These are phyloP conservation scores for Hybos culiciformis DNA, from an alignment of 2,888 invertebrate species.

Conservation along the genomic window DNA sequence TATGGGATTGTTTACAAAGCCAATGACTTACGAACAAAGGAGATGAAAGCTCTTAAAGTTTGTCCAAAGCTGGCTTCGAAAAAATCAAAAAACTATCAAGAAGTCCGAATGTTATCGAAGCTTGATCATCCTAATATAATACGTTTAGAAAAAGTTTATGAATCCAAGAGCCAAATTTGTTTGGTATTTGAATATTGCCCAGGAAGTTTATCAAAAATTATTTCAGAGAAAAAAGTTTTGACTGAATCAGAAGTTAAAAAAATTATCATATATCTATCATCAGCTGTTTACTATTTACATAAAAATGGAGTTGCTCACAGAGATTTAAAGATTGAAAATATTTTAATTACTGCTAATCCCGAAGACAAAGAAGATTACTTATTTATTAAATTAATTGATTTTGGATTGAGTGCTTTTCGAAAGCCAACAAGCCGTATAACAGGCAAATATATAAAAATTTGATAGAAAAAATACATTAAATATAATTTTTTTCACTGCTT, in stretches of 20 bases:
- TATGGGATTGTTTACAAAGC: constrained; percentile 8
- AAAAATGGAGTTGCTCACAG: constrained; percentile 6
- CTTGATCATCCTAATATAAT: constrained; percentile 7
- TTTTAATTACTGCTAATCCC: constrained; percentile 6
- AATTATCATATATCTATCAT: constrained; percentile 4
- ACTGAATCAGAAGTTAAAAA: neutral
- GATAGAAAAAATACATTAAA: too few species aligned
- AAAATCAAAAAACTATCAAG: too few species aligned
- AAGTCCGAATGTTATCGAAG: constrained; percentile 4
- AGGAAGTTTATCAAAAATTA: constrained; percentile 1
- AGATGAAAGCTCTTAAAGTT: constrained; percentile 6
- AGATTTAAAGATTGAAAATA: constrained; percentile 10
- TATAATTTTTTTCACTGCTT: too few species aligned
- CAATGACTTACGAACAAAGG: neutral
- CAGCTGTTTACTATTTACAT: constrained; percentile 4
- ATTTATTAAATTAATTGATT: constrained; percentile 8
- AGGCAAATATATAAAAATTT: too few species aligned
- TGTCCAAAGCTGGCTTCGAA: neutral
- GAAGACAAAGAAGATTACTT: constrained; percentile 2
- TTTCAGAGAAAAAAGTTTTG: neutral
- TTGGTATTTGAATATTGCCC: constrained; percentile 8
- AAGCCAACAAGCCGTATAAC: too few species aligned
- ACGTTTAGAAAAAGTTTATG: constrained; percentile 4
- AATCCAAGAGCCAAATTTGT: constrained; percentile 3
- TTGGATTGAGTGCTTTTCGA: constrained; percentile 5